Evolutionary conservation across 2,797 vertebrate species (phyloP).

Genomic region (Rhinella marina): DNA sequence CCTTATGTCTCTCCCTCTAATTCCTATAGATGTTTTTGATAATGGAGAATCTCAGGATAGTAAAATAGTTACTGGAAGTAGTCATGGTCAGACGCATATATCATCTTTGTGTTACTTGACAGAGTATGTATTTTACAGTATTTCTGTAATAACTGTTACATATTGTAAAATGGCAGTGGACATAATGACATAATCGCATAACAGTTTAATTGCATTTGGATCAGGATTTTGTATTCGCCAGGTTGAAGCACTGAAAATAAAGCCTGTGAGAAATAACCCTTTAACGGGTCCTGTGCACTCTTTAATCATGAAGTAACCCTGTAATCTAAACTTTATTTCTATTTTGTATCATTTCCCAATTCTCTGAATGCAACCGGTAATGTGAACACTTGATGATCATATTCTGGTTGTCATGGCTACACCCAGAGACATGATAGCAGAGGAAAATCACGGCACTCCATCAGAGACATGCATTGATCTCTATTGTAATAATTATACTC

Average conservation of each 20-base stretch:
- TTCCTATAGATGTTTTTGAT: too few species aligned
- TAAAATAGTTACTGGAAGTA: neutral
- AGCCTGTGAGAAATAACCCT: neutral
- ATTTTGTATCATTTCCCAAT: neutral
- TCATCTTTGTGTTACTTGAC: neutral
- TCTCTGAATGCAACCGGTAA: neutral
- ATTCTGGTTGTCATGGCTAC: neutral
- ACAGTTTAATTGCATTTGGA: neutral
- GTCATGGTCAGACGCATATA: neutral
- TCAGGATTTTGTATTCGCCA: neutral
- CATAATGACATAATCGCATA: neutral
- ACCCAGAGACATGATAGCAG: neutral
- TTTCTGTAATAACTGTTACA: neutral
- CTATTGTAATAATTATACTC: neutral
- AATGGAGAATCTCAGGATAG: neutral
- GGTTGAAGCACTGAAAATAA: neutral
- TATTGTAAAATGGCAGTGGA: neutral
- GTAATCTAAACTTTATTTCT: too few species aligned
- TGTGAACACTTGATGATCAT: neutral
- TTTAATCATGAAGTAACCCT: too few species aligned
- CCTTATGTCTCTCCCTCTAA: too few species aligned
- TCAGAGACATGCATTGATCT: neutral
- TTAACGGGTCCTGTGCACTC: neutral
- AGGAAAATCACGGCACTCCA: too few species aligned
- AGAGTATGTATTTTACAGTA: neutral